Evolutionary conservation across 2,888 invertebrate species (phyloP).

Genomic region (Toxonevra muliebris): DNA sequence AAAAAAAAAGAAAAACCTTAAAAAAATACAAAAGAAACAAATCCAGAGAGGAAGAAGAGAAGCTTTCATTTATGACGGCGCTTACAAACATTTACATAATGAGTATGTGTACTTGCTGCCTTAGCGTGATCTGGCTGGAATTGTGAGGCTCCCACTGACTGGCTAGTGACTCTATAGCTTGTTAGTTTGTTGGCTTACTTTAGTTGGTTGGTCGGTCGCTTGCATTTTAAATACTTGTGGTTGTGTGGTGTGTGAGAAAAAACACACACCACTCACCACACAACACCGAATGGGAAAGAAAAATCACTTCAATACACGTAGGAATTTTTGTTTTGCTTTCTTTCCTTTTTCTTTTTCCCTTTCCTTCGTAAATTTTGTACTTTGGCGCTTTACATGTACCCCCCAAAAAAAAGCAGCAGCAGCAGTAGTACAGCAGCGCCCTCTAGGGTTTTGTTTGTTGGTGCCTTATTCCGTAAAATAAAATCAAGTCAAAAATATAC

Average conservation of each 20-base stretch:
- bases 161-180: not conserved
- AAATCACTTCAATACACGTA: constrained; percentile 5
- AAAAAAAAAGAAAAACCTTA: not conserved
- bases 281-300: not conserved
- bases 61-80: constrained; percentile 29
- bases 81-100: constrained; percentile 53
- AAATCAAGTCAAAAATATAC: too few relatives aligned
- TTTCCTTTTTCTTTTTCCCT: not conserved
- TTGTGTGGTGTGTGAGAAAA: constrained; percentile 13
- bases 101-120: constrained; percentile 24
- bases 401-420: not conserved
- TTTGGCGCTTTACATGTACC: not conserved
- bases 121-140: not conserved
- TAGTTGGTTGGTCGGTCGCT: not conserved
- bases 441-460: constrained; percentile 6
- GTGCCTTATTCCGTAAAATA: too few relatives aligned
- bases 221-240: constrained; percentile 6
- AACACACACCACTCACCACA: not conserved
- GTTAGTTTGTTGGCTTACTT: not conserved
- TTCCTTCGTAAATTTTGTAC: not conserved
- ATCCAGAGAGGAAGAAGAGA: not conserved
- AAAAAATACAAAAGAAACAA: not conserved
- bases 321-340: constrained; percentile 9
- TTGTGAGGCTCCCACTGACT: not conserved
- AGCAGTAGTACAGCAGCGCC: constrained; percentile 1